Conservation (phyloP, 1,140 invertebrate genomes). For the Bombus confusus region DNA sequence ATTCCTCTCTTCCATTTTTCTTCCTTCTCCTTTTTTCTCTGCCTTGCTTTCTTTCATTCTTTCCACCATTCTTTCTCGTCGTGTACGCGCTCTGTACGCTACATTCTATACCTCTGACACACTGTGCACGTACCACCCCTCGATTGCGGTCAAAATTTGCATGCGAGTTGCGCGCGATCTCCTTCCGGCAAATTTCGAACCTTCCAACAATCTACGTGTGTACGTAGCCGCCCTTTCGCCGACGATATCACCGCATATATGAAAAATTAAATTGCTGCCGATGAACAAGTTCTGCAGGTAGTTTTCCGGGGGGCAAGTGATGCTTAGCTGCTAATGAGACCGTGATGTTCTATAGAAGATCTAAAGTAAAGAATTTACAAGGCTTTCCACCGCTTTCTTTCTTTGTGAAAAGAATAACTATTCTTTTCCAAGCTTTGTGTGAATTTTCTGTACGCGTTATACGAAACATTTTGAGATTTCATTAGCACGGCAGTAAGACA, state of each 20-base stretch:
- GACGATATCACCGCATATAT: not conserved
- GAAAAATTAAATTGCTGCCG: not conserved
- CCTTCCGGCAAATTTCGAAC: constrained; percentile 47
- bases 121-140: constrained; percentile 26
- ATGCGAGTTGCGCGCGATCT: constrained; percentile 44
- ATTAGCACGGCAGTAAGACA: no score
- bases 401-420: not conserved
- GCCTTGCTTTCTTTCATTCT: not conserved
- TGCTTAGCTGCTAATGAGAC: no score
- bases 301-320: not conserved
- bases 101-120: not conserved
- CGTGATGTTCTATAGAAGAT: not conserved
- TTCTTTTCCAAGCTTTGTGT: not conserved
- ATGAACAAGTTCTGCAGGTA: not conserved
- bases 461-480: no score
- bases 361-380: not conserved
- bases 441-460: no score
- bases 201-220: constrained; percentile 33
- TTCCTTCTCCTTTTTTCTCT: no score
- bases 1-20: not conserved
- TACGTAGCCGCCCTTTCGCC: not conserved
- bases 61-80: not conserved
- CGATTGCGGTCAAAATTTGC: constrained; percentile 59
- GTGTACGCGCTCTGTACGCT: not conserved
- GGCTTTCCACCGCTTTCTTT: not conserved